Conservation (phyloP, 2,113 vertebrate species). For the Charina bottae region DNA sequence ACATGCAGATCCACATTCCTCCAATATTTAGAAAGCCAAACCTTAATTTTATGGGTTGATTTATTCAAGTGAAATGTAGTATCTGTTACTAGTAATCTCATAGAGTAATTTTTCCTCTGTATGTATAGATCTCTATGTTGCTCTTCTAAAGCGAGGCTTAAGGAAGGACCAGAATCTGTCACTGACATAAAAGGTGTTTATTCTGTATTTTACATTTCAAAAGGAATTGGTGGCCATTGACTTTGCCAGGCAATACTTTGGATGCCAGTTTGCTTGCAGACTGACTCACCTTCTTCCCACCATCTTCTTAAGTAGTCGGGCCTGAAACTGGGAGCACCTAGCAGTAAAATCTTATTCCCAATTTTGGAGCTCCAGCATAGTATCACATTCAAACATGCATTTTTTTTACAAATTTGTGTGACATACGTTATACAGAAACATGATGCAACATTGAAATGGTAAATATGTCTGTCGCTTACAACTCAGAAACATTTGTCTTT, state of each 20-base stretch:
- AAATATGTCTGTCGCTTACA: constrained; percentile 46
- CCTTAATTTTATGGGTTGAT: constrained; percentile 67
- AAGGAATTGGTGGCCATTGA: not conserved
- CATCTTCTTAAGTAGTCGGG: not conserved
- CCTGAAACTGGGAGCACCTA: not conserved
- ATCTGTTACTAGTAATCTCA: constrained; percentile 45
- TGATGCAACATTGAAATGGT: not conserved
- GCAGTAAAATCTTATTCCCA: not conserved
- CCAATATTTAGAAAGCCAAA: constrained; percentile 59
- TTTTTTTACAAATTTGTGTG: not conserved
- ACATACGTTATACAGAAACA: not conserved
- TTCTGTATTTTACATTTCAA: not conserved
- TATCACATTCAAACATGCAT: not conserved
- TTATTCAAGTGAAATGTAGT: constrained; percentile 66
- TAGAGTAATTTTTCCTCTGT: constrained; percentile 31
- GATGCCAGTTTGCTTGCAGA: not conserved
- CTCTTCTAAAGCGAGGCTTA: constrained; percentile 52
- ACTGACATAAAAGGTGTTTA: constrained; percentile 20
- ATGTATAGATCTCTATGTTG: constrained; percentile 15
- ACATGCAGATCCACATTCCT: constrained; percentile 27
- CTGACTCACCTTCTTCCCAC: not conserved
- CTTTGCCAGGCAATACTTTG: not conserved
- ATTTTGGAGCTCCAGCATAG: not conserved
- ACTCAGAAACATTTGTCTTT: not conserved
- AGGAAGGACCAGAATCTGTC: constrained; percentile 15